Conservation (phyloP, 2,113 vertebrate species). For the Clarias macrocephalus region DNA sequence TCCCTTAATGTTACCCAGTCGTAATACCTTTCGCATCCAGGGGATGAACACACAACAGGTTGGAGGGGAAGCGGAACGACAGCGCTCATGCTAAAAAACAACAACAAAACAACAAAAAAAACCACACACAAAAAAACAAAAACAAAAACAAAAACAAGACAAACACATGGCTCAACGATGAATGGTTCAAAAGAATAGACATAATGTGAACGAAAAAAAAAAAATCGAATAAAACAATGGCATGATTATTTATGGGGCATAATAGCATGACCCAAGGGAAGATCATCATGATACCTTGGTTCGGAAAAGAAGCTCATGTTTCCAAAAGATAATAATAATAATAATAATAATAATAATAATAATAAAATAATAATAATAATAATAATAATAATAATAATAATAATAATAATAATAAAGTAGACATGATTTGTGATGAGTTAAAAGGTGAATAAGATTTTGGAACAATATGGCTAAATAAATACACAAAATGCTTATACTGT, state of each 20-base stretch:
- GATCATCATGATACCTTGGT: not conserved
- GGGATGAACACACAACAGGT: constrained; percentile 97
- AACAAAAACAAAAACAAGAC: constrained; percentile 75
- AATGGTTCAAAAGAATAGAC: constrained; percentile 39
- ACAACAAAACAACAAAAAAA: no score
- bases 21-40: constrained; percentile 97
- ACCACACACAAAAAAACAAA: constrained; percentile 73
- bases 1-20: not conserved
- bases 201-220: not conserved
- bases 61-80: constrained; percentile 88
- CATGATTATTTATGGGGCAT: no score
- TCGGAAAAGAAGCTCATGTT: not conserved
- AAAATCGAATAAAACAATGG: not conserved
- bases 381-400: not conserved
- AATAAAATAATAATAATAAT: no score
- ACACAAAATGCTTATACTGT: not conserved
- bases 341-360: no score
- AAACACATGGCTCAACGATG: constrained; percentile 57
- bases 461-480: constrained; percentile 1
- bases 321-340: not conserved
- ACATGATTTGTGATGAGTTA: not conserved
- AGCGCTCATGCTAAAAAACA: constrained; percentile 91
- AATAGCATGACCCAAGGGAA: not conserved
- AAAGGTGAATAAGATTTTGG: not conserved
- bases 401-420: not conserved